Conservation (phyloP, 1,140 invertebrate species). For the Cydia fagiglandana region DNA sequence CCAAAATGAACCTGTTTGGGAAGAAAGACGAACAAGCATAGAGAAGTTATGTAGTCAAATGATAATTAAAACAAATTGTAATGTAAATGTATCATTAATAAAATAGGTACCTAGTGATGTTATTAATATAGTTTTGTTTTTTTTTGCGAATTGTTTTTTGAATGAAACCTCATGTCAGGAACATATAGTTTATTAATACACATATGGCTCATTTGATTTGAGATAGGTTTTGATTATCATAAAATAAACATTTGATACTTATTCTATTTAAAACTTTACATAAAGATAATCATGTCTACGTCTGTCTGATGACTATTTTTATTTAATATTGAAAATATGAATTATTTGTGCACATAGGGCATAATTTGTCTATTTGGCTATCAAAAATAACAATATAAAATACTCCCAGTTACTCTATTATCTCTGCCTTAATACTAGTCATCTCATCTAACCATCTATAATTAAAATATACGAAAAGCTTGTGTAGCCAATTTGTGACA, state of each 20-base stretch:
- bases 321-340: no score
- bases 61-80: constrained; percentile 52
- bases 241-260: neutral
- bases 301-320: no score
- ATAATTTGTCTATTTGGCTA: no score
- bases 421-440: no score
- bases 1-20: constrained; percentile 86
- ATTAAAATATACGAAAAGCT: no score
- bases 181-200: constrained; percentile 6
- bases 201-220: constrained; percentile 24
- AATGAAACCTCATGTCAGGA: constrained; percentile 11
- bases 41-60: constrained; percentile 42
- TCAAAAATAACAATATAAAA: no score
- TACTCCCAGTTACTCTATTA: no score
- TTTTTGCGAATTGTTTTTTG: neutral
- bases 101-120: constrained; percentile 24
- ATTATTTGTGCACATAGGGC: no score
- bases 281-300: no score
- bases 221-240: neutral
- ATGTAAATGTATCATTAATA: constrained; percentile 39
- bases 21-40: constrained; percentile 83
- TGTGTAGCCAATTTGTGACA: no score
- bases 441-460: no score
- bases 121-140: constrained; percentile 32
- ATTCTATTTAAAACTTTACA: neutral